phyloP scores from a whole-genome alignment of 1,140 invertebrate species.

The Telenomus remus region DNA sequence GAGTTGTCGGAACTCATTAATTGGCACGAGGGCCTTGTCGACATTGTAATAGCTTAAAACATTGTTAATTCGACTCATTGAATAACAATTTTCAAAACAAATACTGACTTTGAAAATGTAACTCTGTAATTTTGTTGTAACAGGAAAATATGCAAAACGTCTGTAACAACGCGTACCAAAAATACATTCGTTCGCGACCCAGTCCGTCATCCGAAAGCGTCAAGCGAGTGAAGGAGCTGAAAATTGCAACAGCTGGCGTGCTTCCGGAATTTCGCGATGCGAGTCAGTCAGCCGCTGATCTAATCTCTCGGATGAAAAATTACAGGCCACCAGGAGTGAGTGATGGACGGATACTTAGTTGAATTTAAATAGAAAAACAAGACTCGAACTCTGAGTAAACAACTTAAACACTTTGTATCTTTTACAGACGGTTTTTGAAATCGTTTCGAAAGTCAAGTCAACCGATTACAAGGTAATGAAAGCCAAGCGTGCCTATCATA shows the following conservation, averaged over 20 bases:
- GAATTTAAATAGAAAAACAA: too few species aligned
- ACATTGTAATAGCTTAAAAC: slow-evolving; percentile 82
- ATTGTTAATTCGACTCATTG: not conserved
- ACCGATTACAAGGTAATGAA: slow-evolving; percentile 84
- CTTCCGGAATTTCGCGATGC: slow-evolving; percentile 66
- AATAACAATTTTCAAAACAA: too few species aligned
- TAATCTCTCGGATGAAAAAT: slow-evolving; percentile 86
- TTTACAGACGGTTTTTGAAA: slow-evolving; percentile 93
- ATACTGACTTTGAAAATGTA: too few species aligned
- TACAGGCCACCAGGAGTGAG: slow-evolving; percentile 90
- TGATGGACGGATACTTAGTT: slow-evolving; percentile 45
- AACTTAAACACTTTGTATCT: slow-evolving; percentile 51
- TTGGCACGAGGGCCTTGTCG: slow-evolving; percentile 83
- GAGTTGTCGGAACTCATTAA: slow-evolving; percentile 86
- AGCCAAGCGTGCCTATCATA: slow-evolving; percentile 80
- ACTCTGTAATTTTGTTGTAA: slow-evolving; percentile 17
- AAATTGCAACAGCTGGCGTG: slow-evolving; percentile 75
- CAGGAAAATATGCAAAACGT: slow-evolving; percentile 85
- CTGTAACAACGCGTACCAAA: slow-evolving; percentile 91
- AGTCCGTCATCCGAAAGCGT: slow-evolving; percentile 92
- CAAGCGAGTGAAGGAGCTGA: slow-evolving; percentile 84
- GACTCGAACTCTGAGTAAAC: not conserved
- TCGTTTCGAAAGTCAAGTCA: slow-evolving; percentile 87
- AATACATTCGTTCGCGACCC: slow-evolving; percentile 91
- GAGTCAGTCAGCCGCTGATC: slow-evolving; percentile 64